Percentiles rank a stretch among this genome's conserved stretches.
These are phyloP conservation scores for Cephus pulcher DNA, from an alignment of 2,888 invertebrate genomes.

Conservation along the genomic window DNA sequence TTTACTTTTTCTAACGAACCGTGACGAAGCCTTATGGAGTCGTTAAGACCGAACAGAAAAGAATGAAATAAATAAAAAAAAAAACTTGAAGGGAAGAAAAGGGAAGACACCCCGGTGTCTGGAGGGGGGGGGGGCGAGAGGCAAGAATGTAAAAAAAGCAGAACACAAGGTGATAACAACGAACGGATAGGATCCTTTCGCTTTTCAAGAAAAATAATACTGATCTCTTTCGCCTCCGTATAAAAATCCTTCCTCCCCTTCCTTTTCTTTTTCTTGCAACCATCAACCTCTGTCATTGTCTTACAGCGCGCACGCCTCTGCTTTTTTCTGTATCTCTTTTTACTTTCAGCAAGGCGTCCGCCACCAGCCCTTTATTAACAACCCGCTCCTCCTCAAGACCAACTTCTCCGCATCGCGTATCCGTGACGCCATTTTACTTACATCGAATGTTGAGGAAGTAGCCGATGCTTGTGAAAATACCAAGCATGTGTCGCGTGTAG, in stretches of 20 bases:
- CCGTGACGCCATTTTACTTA: conserved; percentile 69
- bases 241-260: not conserved
- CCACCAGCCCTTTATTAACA: not conserved
- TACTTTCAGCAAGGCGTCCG: not conserved
- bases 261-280: not conserved
- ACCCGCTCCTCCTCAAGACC: not conserved
- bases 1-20: not conserved
- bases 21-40: not conserved
- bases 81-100: not conserved
- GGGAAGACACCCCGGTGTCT: not conserved
- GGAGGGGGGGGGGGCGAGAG: not conserved
- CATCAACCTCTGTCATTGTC: not conserved
- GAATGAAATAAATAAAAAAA: not conserved
- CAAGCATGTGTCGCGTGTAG: conserved; percentile 84
- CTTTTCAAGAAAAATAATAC: not conserved
- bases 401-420: not conserved
- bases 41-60: not conserved
- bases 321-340: not conserved
- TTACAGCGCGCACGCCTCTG: not conserved
- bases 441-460: conserved; percentile 90
- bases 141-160: conserved; percentile 21
- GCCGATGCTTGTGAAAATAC: conserved; percentile 89
- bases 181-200: not conserved
- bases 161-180: conserved; percentile 19
- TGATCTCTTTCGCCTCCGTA: not conserved